Evolutionary conservation across 2,113 vertebrate genomes (phyloP), one percentile per base, ranked within the genome.

Genomic region (Myanophis thanlyinensis): DNA sequence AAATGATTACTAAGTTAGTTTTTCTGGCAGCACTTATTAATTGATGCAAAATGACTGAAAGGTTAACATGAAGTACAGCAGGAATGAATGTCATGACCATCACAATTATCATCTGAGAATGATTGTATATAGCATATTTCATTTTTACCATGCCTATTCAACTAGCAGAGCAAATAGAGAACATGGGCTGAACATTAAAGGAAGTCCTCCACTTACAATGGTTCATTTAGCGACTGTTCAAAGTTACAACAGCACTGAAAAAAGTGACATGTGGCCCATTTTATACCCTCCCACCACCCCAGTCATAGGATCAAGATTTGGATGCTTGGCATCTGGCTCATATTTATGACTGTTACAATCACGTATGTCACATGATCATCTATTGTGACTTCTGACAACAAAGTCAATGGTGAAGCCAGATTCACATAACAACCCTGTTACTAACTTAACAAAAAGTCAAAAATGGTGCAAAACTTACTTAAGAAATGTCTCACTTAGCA

Each of bases 1-100:
- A 27, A 88, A 73, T 73, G n/a, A 73, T 44, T 56, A 52, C 27
- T 87, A 20, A 52, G 13, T 22, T 88, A 2, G 51, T 67, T 88
- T 87, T 87, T 90, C 40, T 67, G 13, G 80, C 25, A 49, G 49
- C 47, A 30, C 7, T 47, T 27, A 91, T 91, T 73, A 54, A 44
- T 56, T 62, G 40, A 94, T 95, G 92, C 96, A 96, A 97, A 96
- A 95, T 95, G 95, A 95, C 91, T 67, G 0, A 95, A 94, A 95
- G 95, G 94, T 95, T 95, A 94, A 95, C 94, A 95, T 10, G 1
- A 94, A 94, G 47, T 18, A 10, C 48, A 53, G 35, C 25, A 80
- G 87, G 88, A 95, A 93, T 85, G 87, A 0, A 49, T 91, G 62
- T 94, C 94, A 94, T 93, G 94, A 93, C 73, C 94, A 94, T 88